Percentiles rank a stretch among this genome's conserved stretches.
Evolutionary conservation across 2,113 vertebrate genomes (phyloP).

Genomic region (Brevimyrus niger): DNA sequence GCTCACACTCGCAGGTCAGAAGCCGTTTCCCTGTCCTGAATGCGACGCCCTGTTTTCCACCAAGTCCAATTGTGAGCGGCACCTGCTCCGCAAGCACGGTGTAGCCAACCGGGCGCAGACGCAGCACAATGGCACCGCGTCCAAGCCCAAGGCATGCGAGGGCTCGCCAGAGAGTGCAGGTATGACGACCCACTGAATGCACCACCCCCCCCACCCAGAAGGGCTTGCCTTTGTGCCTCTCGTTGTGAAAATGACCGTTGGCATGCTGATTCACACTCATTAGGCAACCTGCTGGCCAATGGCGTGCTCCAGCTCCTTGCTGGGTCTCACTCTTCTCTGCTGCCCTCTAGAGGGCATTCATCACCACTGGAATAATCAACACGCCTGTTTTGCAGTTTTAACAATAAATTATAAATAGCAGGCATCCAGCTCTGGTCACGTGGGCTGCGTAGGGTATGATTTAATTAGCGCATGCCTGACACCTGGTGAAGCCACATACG

Average conservation of each 20-base stretch:
- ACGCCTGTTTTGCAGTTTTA: background rate
- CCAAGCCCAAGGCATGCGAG: conserved; percentile 53
- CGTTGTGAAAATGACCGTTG: background rate
- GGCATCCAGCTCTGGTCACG: background rate
- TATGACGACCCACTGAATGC: conserved; percentile 20
- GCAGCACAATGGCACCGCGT: conserved; percentile 63
- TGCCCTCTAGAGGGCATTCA: background rate
- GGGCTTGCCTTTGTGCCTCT: background rate
- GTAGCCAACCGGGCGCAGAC: conserved; percentile 57
- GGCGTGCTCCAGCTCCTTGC: background rate
- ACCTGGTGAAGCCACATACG: background rate
- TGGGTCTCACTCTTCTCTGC: background rate
- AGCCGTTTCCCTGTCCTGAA: conserved; percentile 65
- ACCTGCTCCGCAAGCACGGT: conserved; percentile 65
- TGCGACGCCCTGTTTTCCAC: conserved; percentile 63
- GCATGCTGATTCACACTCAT: background rate
- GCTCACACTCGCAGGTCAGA: conserved; percentile 52
- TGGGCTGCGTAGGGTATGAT: background rate
- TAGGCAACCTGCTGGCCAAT: background rate
- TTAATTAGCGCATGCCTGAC: background rate
- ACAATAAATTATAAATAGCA: background rate
- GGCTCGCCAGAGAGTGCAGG: conserved; percentile 64
- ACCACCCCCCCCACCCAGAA: background rate
- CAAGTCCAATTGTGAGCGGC: conserved; percentile 69
- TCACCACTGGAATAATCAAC: background rate